A percentile compares a stretch with the other conserved stretches of the same genome.
Evolutionary conservation across 2,797 vertebrate genomes (phyloP).

Genomic region (Macrochelys suwanniensis): DNA sequence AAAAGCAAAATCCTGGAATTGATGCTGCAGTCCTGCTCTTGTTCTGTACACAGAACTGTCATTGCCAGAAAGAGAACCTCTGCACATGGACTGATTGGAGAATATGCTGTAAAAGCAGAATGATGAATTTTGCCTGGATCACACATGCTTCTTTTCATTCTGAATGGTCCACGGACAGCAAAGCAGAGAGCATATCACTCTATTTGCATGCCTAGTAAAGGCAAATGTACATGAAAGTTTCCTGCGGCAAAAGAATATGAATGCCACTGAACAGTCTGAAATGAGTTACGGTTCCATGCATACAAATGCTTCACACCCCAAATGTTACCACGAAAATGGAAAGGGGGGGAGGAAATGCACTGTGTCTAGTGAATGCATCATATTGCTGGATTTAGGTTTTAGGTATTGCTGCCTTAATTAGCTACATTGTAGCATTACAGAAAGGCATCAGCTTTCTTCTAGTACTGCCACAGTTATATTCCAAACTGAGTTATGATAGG

Average conservation of each 20-base stretch:
- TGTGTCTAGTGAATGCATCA: neutral
- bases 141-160: neutral
- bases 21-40: neutral
- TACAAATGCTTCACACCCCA: neutral
- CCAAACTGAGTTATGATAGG: neutral
- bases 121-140: neutral
- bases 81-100: neutral
- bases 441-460: neutral
- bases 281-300: fast-evolving
- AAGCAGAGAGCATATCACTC: neutral
- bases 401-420: neutral
- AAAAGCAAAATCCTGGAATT: neutral
- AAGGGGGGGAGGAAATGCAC: neutral
- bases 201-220: neutral
- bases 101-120: neutral
- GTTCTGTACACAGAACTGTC: neutral
- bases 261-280: neutral
- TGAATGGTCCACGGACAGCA: neutral
- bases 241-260: neutral
- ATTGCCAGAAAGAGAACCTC: neutral
- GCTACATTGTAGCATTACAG: neutral
- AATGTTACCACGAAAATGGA: neutral
- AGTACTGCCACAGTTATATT: neutral
- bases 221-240: neutral
- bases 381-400: neutral